Conservation (phyloP, 2,113 vertebrate genomes). For the Megalops atlanticus region DNA sequence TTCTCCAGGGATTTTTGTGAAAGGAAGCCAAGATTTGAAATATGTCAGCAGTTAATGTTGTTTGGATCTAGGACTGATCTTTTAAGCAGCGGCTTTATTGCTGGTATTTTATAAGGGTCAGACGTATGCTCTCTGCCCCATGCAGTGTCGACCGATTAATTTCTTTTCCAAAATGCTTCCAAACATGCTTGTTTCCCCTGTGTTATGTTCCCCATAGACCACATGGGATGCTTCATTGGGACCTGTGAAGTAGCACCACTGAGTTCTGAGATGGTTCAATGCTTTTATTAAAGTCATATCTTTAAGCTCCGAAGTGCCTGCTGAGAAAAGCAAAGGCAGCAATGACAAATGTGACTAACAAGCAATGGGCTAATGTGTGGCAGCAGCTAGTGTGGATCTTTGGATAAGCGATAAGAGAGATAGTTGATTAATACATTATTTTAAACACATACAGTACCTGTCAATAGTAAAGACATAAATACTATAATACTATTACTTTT, state of each 20-base stretch:
- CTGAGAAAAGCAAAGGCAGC: not conserved
- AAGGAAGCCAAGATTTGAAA: not conserved
- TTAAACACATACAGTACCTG: too few relatives aligned
- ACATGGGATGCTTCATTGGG: not conserved
- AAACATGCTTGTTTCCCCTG: not conserved
- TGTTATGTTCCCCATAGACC: not conserved
- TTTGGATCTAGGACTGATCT: not conserved
- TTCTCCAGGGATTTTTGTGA: not conserved
- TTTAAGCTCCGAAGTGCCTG: not conserved
- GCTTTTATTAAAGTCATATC: not conserved
- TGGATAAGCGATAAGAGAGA: too few relatives aligned
- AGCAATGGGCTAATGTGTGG: not conserved
- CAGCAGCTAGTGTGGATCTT: not conserved
- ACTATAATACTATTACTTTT: too few relatives aligned
- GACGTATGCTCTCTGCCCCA: not conserved
- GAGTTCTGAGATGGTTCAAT: not conserved
- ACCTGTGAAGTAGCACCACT: not conserved
- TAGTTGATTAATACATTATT: too few relatives aligned
- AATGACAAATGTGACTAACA: not conserved
- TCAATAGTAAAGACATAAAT: too few relatives aligned
- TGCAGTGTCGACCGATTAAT: not conserved
- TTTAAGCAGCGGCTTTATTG: not conserved
- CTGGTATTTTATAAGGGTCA: not conserved
- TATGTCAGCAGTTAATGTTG: not conserved
- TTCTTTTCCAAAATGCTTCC: not conserved